Conservation (phyloP, 2,888 invertebrate genomes). For the Habroteleia sp. region DNA sequence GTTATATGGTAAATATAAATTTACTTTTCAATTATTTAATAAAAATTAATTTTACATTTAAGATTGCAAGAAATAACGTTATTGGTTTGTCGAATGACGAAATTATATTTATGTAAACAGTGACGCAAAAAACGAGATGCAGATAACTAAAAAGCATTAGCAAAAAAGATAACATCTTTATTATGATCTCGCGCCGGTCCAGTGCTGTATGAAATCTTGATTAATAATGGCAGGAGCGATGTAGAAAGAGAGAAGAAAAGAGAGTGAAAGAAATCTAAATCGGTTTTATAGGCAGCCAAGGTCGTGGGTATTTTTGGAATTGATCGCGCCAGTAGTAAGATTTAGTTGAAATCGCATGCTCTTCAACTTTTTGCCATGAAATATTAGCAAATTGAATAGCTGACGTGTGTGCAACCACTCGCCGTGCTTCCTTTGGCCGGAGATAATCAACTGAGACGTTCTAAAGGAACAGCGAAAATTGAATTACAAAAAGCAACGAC, state of each 20-base stretch:
- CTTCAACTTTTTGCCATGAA: conserved; percentile 27
- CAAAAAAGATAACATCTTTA: conserved; percentile 2
- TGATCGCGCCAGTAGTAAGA: conserved; percentile 31
- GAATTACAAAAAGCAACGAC: conserved; percentile 2
- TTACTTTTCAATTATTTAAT: no score
- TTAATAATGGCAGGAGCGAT: no score
- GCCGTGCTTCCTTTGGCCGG: conserved; percentile 7
- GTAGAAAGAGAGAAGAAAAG: not conserved
- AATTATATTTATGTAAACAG: no score
- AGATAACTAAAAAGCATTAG: no score
- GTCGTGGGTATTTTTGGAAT: conserved; percentile 34
- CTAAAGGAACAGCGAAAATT: not conserved
- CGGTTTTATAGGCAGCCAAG: conserved; percentile 25
- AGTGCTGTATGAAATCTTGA: not conserved
- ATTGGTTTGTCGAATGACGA: no score
- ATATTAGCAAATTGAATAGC: conserved; percentile 15
- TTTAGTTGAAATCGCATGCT: conserved; percentile 20
- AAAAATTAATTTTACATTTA: no score
- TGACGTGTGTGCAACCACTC: conserved; percentile 13
- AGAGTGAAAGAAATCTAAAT: conserved; percentile 16
- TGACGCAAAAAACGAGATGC: not conserved
- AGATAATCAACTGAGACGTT: conserved; percentile 13
- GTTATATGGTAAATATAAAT: no score
- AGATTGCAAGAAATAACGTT: no score
- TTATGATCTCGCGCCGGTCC: not conserved